These are phyloP conservation scores for Latrodectus geometricus DNA, from an alignment of 1,140 invertebrate genomes.

Conservation along the genomic window DNA sequence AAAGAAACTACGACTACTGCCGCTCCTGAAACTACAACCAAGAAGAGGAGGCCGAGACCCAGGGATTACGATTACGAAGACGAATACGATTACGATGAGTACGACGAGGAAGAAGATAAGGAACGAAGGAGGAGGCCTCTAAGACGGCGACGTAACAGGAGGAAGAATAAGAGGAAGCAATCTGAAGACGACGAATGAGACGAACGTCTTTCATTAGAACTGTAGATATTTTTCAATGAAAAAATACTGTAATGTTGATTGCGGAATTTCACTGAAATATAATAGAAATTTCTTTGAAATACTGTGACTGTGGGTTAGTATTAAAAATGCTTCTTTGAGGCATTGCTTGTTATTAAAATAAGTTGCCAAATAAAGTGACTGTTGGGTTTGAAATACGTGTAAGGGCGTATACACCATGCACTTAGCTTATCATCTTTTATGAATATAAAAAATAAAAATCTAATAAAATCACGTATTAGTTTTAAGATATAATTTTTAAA, in stretches of 20 bases:
- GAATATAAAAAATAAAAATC: no score
- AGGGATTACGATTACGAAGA: slow-evolving; percentile 43
- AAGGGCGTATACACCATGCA: no score
- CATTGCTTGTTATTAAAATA: no score
- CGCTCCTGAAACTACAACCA: not conserved
- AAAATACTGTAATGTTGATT: not conserved
- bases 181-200: slow-evolving; percentile 4
- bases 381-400: not conserved
- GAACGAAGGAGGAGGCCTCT: slow-evolving; percentile 8
- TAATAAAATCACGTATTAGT: no score
- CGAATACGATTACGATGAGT: slow-evolving; percentile 45
- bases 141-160: slow-evolving; percentile 36
- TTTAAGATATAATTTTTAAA: no score
- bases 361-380: not conserved
- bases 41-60: not conserved
- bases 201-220: not conserved
- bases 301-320: not conserved
- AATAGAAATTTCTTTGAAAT: not conserved
- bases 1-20: slow-evolving; percentile 76
- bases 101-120: slow-evolving; percentile 32
- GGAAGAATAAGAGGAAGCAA: slow-evolving; percentile 50
- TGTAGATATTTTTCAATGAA: not conserved
- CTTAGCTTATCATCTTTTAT: no score
- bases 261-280: not conserved
- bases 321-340: not conserved